Base-by-base conservation (phyloP, 1,140 invertebrate genomes). In the Lanistes nyassanus region DNA sequence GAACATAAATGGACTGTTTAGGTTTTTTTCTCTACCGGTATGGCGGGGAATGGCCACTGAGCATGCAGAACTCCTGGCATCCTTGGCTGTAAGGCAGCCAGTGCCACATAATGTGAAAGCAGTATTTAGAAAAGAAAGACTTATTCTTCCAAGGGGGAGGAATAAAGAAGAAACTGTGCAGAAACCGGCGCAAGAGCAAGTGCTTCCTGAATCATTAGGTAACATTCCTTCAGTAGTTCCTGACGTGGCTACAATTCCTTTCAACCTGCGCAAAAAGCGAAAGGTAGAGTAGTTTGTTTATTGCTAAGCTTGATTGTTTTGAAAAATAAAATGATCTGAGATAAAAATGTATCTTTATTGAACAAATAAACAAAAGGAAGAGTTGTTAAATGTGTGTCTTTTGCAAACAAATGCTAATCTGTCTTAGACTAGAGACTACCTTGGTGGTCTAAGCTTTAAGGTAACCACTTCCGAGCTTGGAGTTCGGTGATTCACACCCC, bases 201-300 rank as follows among this genome's bases (percentile, higher is more conserved):
- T 23, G 23, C 3, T 31, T 23, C 23, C 56, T 19, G 56, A 26
- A 60, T 26, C 29, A 26, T 60, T 26, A 4, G 56, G 56, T 31
- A 60, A 60, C n/a, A 69, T 51, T 9, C 51, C 68, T 31, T 29
- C 68, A 21, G 13, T 29, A 7, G 68, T 31, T 23, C 26, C 36
- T 21, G n/a, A 42, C 7, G 42, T 29, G 19, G 37, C 36, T 21
- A 19, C 42, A 9, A 56, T 5, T 36, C 68, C 51, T 29, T 70
- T 70, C 39, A 70, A 70, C 39, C 56, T 72, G 21, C 55, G 70
- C 34, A 72, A 56, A 55, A 72, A 72, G 26, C 31, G 55, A 3
- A 72, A 72, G 70, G 65, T 67, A 67, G 13, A 7, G 11, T 58
- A 9, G 42, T 16, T 16, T 47, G 9, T 47, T 47, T 16, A 47